Percentiles rank a stretch among this genome's conserved stretches.
These are phyloP conservation scores for Thalassoma bifasciatum DNA, from an alignment of 2,113 vertebrate genomes.

Conservation along the genomic window DNA sequence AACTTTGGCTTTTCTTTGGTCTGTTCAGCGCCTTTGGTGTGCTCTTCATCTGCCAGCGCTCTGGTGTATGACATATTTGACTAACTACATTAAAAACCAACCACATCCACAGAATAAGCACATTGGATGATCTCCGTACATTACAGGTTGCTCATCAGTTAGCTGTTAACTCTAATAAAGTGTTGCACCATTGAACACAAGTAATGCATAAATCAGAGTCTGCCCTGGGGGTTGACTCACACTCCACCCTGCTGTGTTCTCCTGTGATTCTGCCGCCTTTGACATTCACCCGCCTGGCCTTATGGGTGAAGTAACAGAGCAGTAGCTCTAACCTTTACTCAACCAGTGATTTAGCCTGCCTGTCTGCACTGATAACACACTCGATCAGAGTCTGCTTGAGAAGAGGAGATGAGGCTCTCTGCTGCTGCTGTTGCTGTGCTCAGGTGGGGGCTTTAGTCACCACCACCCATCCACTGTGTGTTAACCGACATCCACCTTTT, in stretches of 20 bases:
- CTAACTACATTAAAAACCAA: conserved; percentile 21
- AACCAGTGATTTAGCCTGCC: conserved; percentile 72
- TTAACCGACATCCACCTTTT: conserved; percentile 58
- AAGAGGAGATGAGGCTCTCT: conserved; percentile 55
- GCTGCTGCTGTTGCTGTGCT: conserved; percentile 25
- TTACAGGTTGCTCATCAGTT: conserved; percentile 52
- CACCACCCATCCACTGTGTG: conserved; percentile 43
- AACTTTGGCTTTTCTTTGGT: neutral
- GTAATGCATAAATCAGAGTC: conserved; percentile 65
- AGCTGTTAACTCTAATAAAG: conserved; percentile 53
- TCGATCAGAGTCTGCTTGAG: conserved; percentile 64
- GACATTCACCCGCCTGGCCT: conserved; percentile 75
- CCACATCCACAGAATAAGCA: conserved; percentile 5
- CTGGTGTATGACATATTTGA: neutral
- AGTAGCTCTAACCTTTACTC: conserved; percentile 77
- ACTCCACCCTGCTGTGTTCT: conserved; percentile 45
- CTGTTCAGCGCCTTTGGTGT: neutral
- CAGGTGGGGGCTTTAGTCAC: conserved; percentile 63
- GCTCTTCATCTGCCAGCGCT: neutral
- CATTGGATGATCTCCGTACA: conserved; percentile 14
- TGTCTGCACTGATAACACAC: conserved; percentile 76
- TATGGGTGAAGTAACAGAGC: conserved; percentile 61
- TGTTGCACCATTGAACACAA: conserved; percentile 63
- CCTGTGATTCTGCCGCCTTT: conserved; percentile 67
- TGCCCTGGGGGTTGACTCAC: conserved; percentile 53